Base-by-base conservation (phyloP, 2,797 vertebrate genomes). In the Philypnodon macrostomus region DNA sequence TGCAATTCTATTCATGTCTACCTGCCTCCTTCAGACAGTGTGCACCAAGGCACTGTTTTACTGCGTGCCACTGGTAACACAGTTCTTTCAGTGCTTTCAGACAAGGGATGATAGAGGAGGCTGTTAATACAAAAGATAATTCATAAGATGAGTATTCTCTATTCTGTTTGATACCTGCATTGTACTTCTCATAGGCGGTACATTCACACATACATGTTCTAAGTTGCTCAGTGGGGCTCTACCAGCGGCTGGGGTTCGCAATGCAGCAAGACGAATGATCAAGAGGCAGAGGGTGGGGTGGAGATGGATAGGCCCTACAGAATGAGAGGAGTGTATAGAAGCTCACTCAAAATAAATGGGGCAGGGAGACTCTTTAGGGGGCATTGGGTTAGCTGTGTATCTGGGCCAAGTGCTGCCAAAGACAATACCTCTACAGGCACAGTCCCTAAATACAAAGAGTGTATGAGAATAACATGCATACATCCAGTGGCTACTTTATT, bases 1-100 rank as follows among this genome's bases (percentile, higher is more conserved):
- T 77, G 67, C 69, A 70, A 84, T 84, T 83, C 77, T 61, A 69
- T 77, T 77, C 81, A 77, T 77, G 80, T 61, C 70, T 81, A 77
- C 73, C 75, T 83, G 73, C 58, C 54, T 73, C 57, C 59, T 68
- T 74, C 62, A 69, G 54, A 57, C 4, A 11, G 54, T 63, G 53
- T 54, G 55, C 52, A 55, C 14, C 27, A 18, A 45, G n/a, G 6
- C 29, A 21, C 45, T 46, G 27, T 52, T 75, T 56, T 33, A 66
- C 53, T 18, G 14, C 8, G 5, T 34, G 27, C 32, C 51, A 50
- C 34, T 55, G 45, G 56, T 57, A 70, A 58, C 46, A 41, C 15
- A 21, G 46, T 70, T 62, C 46, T 33, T 42, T 62, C 54, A 65
- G 53, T n/a, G 23, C 31, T 41, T 63, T 72, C 56, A 58, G 47